These are phyloP conservation scores for Eudasyphora cyanicolor DNA, from an alignment of 2,888 invertebrate species.

Conservation along the genomic window DNA sequence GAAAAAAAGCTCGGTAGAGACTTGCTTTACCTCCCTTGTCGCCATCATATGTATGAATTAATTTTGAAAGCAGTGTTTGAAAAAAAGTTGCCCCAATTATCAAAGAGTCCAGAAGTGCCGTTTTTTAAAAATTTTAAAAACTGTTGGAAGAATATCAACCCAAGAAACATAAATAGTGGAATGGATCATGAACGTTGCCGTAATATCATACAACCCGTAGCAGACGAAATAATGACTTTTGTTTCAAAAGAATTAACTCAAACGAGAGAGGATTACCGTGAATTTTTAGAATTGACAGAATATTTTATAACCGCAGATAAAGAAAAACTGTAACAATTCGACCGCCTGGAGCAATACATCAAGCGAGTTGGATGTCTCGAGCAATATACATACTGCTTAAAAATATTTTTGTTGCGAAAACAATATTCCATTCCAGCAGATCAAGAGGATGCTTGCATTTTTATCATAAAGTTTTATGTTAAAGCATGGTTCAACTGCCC, in stretches of 20 bases:
- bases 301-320: slow-evolving; percentile 18
- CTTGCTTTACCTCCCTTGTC: slow-evolving; percentile 5
- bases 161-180: slow-evolving; percentile 2
- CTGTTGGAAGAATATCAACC: no score
- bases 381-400: neutral
- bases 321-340: slow-evolving; percentile 22
- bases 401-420: slow-evolving; percentile 5
- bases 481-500: no score
- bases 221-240: slow-evolving; percentile 2
- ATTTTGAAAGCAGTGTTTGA: no score
- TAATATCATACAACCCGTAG: slow-evolving; percentile 18
- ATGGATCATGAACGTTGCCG: no score
- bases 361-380: slow-evolving; percentile 15
- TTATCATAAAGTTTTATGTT: neutral
- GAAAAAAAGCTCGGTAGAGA: slow-evolving; percentile 12
- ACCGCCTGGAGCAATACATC: neutral
- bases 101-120: slow-evolving; percentile 6
- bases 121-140: slow-evolving; percentile 20
- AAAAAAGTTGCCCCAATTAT: slow-evolving; percentile 16
- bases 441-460: slow-evolving; percentile 19
- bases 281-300: neutral
- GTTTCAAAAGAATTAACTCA: slow-evolving; percentile 9
- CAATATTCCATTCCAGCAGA: no score
- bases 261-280: slow-evolving; percentile 1
- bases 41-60: slow-evolving; percentile 13